Conservation (phyloP, 2,888 invertebrate genomes). For the Drosophila diplacantha region DNA sequence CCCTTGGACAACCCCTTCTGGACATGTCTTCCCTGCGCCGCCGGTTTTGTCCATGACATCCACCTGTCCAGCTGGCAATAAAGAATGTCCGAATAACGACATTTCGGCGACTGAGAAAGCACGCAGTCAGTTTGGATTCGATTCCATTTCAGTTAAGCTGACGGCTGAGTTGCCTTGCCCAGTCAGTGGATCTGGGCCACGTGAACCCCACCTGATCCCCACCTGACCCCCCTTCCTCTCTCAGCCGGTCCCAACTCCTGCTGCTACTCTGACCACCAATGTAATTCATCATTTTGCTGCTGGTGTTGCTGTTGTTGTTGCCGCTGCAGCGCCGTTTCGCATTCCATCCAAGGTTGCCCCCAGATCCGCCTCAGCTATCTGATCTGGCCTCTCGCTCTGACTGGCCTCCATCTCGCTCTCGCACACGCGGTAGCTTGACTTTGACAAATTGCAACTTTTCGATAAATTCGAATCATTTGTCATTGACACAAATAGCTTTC, state of each 20-base stretch:
- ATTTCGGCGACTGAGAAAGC: slow-evolving; percentile 34
- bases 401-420: slow-evolving; percentile 15
- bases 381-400: slow-evolving; percentile 21
- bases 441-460: slow-evolving; percentile 71
- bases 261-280: slow-evolving; percentile 21
- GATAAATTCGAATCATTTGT: slow-evolving; percentile 72
- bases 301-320: slow-evolving; percentile 31
- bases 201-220: slow-evolving; percentile 4
- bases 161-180: slow-evolving; percentile 32
- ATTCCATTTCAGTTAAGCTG: slow-evolving; percentile 36
- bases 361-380: slow-evolving; percentile 59
- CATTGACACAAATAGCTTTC: slow-evolving; percentile 73
- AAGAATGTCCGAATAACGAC: slow-evolving; percentile 63
- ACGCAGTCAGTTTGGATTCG: slow-evolving; percentile 17
- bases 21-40: neutral
- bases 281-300: slow-evolving; percentile 35
- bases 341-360: slow-evolving; percentile 70
- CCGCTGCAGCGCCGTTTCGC: slow-evolving; percentile 63
- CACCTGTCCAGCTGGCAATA: slow-evolving; percentile 65
- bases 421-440: slow-evolving; percentile 47
- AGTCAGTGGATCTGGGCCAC: slow-evolving; percentile 23
- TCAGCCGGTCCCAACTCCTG: neutral
- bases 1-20: neutral
- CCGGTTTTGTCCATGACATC: slow-evolving; percentile 11
- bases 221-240: neutral